Conservation (phyloP, 2,888 invertebrate species). For the Sminthurides aquaticus region DNA sequence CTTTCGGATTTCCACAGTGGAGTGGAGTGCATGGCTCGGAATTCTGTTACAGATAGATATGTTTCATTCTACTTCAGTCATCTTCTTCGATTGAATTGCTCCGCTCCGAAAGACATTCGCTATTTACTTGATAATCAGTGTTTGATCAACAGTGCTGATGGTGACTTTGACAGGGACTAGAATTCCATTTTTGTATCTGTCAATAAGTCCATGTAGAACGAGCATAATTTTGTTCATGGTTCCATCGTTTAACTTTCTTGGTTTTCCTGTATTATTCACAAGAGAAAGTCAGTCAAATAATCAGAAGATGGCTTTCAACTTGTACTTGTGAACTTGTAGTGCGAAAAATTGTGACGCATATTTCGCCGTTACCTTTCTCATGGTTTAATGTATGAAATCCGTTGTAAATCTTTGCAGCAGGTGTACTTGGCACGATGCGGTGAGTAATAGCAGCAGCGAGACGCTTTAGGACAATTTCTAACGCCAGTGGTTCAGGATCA, state of each 20-base stretch:
- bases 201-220: constrained; percentile 34
- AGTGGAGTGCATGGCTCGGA: too few species aligned
- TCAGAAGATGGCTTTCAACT: background rate
- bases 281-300: too few species aligned
- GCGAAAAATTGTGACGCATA: background rate
- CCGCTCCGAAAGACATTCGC: too few species aligned
- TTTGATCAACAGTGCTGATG: constrained; percentile 2
- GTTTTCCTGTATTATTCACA: constrained; percentile 34
- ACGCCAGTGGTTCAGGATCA: constrained; percentile 28
- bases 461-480: constrained; percentile 34
- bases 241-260: constrained; percentile 42
- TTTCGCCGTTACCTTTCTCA: constrained; percentile 34
- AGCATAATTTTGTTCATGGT: constrained; percentile 41
- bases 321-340: background rate
- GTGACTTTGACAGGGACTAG: constrained; percentile 20
- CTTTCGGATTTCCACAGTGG: too few species aligned
- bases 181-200: constrained; percentile 29
- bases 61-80: too few species aligned
- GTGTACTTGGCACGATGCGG: constrained; percentile 40
- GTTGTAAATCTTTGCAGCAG: constrained; percentile 27
- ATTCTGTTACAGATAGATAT: too few species aligned
- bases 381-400: constrained; percentile 39
- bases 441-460: constrained; percentile 42
- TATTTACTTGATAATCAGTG: background rate
- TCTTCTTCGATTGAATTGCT: too few species aligned